Conservation (phyloP, 2,888 invertebrate species). For the Orthosia incerta region DNA sequence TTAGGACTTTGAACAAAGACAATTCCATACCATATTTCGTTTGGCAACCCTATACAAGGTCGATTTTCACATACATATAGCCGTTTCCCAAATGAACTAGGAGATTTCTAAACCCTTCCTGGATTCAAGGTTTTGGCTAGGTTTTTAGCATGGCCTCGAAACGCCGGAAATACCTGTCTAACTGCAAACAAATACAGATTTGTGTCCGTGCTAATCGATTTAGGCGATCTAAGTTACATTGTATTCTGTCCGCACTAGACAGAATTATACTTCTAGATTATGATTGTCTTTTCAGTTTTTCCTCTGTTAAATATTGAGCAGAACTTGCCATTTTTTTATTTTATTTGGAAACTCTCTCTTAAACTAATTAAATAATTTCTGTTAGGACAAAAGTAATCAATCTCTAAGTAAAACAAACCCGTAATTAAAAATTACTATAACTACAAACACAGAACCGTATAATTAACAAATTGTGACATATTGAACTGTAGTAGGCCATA, state of each 20-base stretch:
- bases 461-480: slow-evolving; percentile 69
- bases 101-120: slow-evolving; percentile 69
- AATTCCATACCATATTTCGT: background rate
- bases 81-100: slow-evolving; percentile 56
- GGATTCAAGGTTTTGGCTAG: slow-evolving; percentile 51
- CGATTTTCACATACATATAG: slow-evolving; percentile 43
- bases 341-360: background rate
- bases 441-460: slow-evolving; percentile 31
- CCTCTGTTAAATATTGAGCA: too few species aligned
- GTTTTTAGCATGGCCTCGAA: slow-evolving; percentile 41
- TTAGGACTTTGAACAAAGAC: background rate
- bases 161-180: slow-evolving; percentile 41
- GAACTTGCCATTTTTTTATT: too few species aligned
- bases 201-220: slow-evolving; percentile 14
- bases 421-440: slow-evolving; percentile 42
- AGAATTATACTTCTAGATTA: too few species aligned
- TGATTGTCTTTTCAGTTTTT: too few species aligned
- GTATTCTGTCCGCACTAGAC: too few species aligned
- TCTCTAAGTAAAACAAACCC: slow-evolving; percentile 58
- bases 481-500: slow-evolving; percentile 48
- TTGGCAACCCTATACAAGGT: slow-evolving; percentile 60
- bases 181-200: slow-evolving; percentile 24
- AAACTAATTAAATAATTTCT: slow-evolving; percentile 2
- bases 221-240: background rate
- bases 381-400: slow-evolving; percentile 45